Evolutionary conservation across 2,888 invertebrate genomes (phyloP), one percentile per base, ranked within the genome.

Genomic region (Cyclophora albipunctata): DNA sequence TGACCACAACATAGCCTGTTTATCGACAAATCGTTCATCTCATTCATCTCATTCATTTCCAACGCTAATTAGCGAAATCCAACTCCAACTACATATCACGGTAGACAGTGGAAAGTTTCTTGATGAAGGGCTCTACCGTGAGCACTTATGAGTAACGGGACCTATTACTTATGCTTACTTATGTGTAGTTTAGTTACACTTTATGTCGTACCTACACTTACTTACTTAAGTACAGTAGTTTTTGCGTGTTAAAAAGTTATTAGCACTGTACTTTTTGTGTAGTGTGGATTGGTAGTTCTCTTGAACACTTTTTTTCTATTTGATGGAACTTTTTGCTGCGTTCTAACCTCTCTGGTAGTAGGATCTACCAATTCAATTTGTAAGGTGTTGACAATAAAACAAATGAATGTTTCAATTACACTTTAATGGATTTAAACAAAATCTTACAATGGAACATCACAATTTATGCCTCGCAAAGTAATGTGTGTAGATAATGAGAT

Each of bases 391-490:
- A 20, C 20, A 70, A 67, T 67, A 60, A 69, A 70, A 75, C 67
- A 60, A 49, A 51, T 52, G 7, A 47, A 33, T 52, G 57, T 58
- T 71, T 77, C 71, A 65, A 73, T 80, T 86, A 86, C 78, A 80
- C 73, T 88, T 88, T 88, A 87, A 80, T 88, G 79, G 79, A 72
- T 82, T 80, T 71, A 84, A 89, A 85, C 81, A 82, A 82, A 75
- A 79, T 81, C 34, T 43, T 43, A 84, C 84, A 83, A 84, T 79
- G 75, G 83, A 87, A 87, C 88, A 89, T 89, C 89, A 89, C 88
- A 90, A 85, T 86, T 20, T 84, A 89, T 88, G 88, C 89, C 88
- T 88, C 80, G 85, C 84, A 84, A 89, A 83, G 81, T 71, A 81
- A 84, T 80, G 67, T 78, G 80, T 78, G 67, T 69, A 67, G 74